These are phyloP conservation scores for Percopsis transmontana DNA, from an alignment of 2,113 vertebrate species.

Conservation along the genomic window DNA sequence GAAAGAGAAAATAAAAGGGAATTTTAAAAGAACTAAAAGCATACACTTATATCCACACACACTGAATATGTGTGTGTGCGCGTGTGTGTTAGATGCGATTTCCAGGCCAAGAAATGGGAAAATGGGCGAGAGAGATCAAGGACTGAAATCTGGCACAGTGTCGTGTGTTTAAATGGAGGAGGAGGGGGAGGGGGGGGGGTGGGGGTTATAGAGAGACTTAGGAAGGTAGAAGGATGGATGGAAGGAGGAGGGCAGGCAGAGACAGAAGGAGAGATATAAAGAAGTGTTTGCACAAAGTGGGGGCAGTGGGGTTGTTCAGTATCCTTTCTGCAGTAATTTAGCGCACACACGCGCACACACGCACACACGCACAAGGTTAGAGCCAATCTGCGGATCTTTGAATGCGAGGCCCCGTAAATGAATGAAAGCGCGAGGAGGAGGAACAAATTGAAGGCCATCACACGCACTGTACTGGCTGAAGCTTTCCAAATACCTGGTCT, in stretches of 20 bases:
- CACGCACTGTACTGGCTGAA: not conserved
- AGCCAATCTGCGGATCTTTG: slow-evolving; percentile 23
- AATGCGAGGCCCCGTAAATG: not conserved
- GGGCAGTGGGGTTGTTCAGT: slow-evolving; percentile 35
- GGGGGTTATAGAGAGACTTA: slow-evolving; percentile 6
- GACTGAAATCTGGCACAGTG: slow-evolving; percentile 56
- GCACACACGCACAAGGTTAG: slow-evolving; percentile 36
- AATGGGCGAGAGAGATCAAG: slow-evolving; percentile 57
- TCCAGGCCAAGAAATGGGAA: slow-evolving; percentile 27
- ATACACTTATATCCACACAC: slow-evolving; percentile 62
- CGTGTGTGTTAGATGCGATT: slow-evolving; percentile 58
- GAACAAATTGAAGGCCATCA: slow-evolving; percentile 16
- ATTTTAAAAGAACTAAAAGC: slow-evolving; percentile 71
- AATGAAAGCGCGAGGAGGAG: not conserved
- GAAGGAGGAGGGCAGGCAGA: slow-evolving; percentile 19
- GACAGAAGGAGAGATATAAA: slow-evolving; percentile 31
- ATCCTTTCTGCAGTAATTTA: slow-evolving; percentile 29
- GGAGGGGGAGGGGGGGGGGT: not conserved
- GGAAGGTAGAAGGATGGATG: slow-evolving; percentile 24
- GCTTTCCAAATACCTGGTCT: too few relatives aligned
- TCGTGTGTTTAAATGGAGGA: slow-evolving; percentile 54
- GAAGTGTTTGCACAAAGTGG: slow-evolving; percentile 21
- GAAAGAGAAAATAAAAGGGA: slow-evolving; percentile 64
- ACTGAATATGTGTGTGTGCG: slow-evolving; percentile 10
- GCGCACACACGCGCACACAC: slow-evolving; percentile 9